phyloP scores from a whole-genome alignment of 2,888 invertebrate genomes.

The Hartigia nigra region DNA sequence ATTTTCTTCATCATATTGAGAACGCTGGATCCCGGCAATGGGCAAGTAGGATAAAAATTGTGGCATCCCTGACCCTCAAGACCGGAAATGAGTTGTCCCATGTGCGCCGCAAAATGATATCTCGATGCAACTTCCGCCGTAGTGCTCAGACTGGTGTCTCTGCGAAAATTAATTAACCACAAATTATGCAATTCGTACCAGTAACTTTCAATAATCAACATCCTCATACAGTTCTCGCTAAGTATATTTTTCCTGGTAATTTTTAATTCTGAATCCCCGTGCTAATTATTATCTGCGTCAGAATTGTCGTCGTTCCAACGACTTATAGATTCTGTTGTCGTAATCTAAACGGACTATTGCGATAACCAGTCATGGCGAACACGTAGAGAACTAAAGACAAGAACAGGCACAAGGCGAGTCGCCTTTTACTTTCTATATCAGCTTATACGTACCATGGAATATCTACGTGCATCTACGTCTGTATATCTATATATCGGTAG shows the following conservation, averaged over 20 bases:
- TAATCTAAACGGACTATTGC: constrained; percentile 23
- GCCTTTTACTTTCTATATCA: constrained; percentile 60
- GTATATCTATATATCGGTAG: background rate
- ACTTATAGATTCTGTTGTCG: constrained; percentile 14
- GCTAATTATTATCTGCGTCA: background rate
- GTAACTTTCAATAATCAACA: background rate
- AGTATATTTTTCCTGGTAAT: background rate
- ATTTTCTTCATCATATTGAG: constrained; percentile 75
- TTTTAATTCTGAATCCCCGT: background rate
- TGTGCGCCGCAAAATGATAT: constrained; percentile 76
- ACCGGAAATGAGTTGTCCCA: constrained; percentile 76
- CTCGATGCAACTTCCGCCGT: constrained; percentile 74
- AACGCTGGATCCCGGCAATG: constrained; percentile 73
- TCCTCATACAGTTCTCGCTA: background rate
- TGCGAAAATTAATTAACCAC: constrained; percentile 49
- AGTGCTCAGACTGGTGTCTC: constrained; percentile 73
- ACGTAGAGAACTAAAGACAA: constrained; percentile 21
- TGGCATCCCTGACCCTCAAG: constrained; percentile 76
- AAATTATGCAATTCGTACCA: background rate
- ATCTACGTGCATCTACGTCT: background rate
- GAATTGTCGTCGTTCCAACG: background rate
- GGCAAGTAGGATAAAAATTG: constrained; percentile 75
- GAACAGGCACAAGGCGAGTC: constrained; percentile 58
- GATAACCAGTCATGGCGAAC: constrained; percentile 25
- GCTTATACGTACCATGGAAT: background rate